Conservation (phyloP, 2,113 vertebrate genomes). For the Columba livia region DNA sequence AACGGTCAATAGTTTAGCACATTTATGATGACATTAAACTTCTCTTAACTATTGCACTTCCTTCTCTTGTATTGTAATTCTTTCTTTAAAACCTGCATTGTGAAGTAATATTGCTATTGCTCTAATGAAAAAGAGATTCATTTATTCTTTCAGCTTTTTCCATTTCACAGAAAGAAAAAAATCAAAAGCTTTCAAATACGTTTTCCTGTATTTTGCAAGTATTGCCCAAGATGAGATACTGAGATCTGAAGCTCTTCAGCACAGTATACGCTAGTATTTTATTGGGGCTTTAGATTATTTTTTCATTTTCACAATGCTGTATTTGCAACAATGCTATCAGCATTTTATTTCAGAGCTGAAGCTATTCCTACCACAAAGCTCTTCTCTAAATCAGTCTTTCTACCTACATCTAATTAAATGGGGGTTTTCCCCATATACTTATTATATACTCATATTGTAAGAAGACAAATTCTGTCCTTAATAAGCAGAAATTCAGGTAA, state of each 20-base stretch:
- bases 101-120: background rate
- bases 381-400: background rate
- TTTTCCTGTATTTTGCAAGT: background rate
- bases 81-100: background rate
- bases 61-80: background rate
- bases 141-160: conserved; percentile 1
- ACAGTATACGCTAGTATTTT: background rate
- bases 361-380: background rate
- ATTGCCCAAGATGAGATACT: background rate
- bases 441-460: background rate
- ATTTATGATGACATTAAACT: conserved; percentile 3
- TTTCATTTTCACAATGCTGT: background rate
- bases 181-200: background rate
- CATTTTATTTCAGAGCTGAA: background rate
- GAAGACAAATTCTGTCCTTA: background rate
- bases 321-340: background rate
- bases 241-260: background rate
- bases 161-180: background rate
- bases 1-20: background rate
- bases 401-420: background rate
- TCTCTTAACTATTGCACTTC: background rate
- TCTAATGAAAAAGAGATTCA: background rate
- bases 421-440: background rate
- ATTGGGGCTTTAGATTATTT: background rate
- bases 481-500: background rate